Percentiles rank a stretch among this genome's conserved stretches.
Conservation (phyloP, 2,888 invertebrate species). For the Auanema sp. region DNA sequence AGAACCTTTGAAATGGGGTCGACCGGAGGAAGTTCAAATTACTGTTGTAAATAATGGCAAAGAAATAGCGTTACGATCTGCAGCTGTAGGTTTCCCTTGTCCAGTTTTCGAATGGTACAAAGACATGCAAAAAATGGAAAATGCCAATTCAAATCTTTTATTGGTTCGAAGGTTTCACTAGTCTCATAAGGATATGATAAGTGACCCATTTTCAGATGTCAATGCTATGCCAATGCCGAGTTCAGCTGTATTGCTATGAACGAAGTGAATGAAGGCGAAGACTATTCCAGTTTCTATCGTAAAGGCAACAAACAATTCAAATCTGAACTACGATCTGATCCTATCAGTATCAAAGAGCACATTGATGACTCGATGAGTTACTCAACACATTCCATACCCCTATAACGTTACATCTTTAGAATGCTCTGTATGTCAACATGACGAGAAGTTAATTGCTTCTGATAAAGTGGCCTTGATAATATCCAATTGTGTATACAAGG, state of each 20-base stretch:
- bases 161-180: conserved; percentile 9
- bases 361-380: too few species aligned
- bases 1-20: conserved; percentile 46
- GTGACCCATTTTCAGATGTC: conserved; percentile 2
- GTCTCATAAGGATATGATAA: not conserved
- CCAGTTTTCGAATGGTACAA: conserved; percentile 65
- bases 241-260: too few species aligned
- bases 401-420: too few species aligned
- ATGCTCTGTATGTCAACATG: not conserved
- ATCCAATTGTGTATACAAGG: conserved; percentile 65
- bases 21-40: conserved; percentile 38
- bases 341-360: too few species aligned
- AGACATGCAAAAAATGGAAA: conserved; percentile 34
- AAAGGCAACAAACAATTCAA: too few species aligned
- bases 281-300: too few species aligned
- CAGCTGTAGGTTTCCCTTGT: conserved; percentile 65
- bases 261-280: too few species aligned
- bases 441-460: conserved; percentile 57
- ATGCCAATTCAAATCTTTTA: conserved; percentile 22
- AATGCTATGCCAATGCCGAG: not conserved
- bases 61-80: conserved; percentile 50
- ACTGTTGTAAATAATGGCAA: conserved; percentile 31
- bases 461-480: conserved; percentile 68
- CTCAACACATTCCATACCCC: too few species aligned
- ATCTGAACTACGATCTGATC: too few species aligned